Percentiles rank a stretch among this genome's conserved stretches.
Evolutionary conservation across 2,797 vertebrate genomes (phyloP).

Genomic region (Hyperoplus immaculatus): DNA sequence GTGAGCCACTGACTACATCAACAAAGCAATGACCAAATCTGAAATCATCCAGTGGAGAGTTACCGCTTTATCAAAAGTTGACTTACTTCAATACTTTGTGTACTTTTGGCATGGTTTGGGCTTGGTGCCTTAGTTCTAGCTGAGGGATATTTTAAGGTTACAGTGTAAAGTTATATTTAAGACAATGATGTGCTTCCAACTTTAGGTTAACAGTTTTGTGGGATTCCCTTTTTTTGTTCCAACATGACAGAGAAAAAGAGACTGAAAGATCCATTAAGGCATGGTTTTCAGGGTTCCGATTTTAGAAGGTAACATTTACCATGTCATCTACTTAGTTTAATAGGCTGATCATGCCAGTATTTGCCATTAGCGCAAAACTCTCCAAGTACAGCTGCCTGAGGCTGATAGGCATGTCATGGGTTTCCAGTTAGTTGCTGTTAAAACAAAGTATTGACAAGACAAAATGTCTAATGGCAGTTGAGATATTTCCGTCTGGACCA

Average conservation of each 20-base stretch:
- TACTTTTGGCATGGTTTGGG: background rate
- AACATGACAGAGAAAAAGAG: background rate
- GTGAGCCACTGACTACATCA: background rate
- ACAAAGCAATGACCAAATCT: background rate
- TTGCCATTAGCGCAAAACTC: background rate
- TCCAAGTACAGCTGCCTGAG: background rate
- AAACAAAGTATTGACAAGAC: background rate
- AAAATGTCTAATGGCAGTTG: background rate
- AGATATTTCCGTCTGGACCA: background rate
- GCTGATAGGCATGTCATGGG: background rate
- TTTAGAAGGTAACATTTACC: background rate
- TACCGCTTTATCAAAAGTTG: background rate
- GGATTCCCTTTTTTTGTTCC: background rate
- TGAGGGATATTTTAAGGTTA: background rate
- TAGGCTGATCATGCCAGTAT: background rate
- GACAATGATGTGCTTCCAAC: background rate
- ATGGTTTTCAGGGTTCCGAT: background rate
- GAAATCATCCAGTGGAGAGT: background rate
- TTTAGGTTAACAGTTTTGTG: background rate
- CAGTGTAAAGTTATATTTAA: background rate
- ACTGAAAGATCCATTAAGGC: background rate
- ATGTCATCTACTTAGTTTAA: background rate
- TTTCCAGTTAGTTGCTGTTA: background rate
- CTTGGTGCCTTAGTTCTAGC: background rate
- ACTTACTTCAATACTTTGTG: background rate